Base-by-base conservation (phyloP, 2,888 invertebrate genomes). In the Cotesia congregata region DNA sequence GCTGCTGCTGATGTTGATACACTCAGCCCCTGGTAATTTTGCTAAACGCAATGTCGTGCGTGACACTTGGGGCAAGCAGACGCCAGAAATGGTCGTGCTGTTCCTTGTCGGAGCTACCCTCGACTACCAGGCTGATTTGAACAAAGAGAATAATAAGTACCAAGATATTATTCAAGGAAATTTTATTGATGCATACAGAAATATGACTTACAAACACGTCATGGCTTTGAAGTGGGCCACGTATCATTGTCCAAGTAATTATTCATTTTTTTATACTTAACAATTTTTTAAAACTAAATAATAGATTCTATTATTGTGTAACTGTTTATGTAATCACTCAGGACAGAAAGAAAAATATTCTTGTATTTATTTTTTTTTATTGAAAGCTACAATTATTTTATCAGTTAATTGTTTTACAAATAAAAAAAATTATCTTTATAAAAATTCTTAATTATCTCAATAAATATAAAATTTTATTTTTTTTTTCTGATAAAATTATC, bases 121-220 rank as follows among this genome's bases (percentile, higher is more conserved):
- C 38, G 80, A 84, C n/a, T 81, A 85, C 71, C 88, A 90, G 81
- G 76, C 69, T 6, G 79, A 82, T 62, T 84, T 92, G 39, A 85
- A 89, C 60, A 81, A 85, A 50, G 90, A 91, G 81, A 85, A 89
- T 81, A 82, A 81, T 67, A 80, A 80, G 39, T 86, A 90, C 80
- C 86, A 87, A 72, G 92, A 92, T 82, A 86, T 92, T 72, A 89
- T 92, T 74, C 91, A 91, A 83, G 92, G 91, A 6, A 89, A 89
- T 75, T 92, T 92, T 83, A 78, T 89, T 41, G 92, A 92, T 84
- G 87, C 89, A 38, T 92, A 92, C 82, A 88, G 90, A 79, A 92
- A 92, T 84, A 88, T 92, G 85, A 92, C 92, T 3, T 91, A 91
- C 84, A 92, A 92, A 83, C 92, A 92, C 81, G 90, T 91, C 17